Base-by-base conservation (phyloP, 2,797 vertebrate genomes). In the Lepus oiostolus region DNA sequence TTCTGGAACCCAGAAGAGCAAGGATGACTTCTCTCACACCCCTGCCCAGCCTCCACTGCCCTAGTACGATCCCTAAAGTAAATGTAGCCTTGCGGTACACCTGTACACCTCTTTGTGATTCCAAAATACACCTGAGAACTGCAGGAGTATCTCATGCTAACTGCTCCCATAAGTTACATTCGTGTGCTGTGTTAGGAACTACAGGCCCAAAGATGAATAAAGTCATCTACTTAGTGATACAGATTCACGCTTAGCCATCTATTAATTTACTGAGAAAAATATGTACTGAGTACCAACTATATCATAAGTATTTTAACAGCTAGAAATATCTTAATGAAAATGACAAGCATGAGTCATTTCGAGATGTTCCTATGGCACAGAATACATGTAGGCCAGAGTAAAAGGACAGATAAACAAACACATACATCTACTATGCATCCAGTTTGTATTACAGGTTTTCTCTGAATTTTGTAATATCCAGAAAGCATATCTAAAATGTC, bases 241-340 rank as follows among this genome's bases (percentile, higher is more conserved):
- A 72, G 17, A 80, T 47, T 90, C 77, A 81, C 47, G 60, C 6
- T 52, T 50, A 26, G 2, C 8, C 81, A 35, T 26, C 54, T 58
- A 70, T 38, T 90, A 32, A 58, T 71, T 86, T 80, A 52, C 79
- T 74, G 10, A 79, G 54, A 74, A 35, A 93, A 93, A 52, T 88
- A 58, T 70, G 86, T 75, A 30, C 38, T 70, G 70, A 70, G 24
- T 62, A 76, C 10, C 50, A 85, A 82, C 21, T 26, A 65, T 26
- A 63, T 16, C 7, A 58, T 13, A 81, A 12, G 17, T 62, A 2
- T 71, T 94, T 88, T 67, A 91, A 26, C 60, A 94, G 4, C 6
- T 83, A 22, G 67, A 62, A 71, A 86, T 68, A 47, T 10, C 80
- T 28, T 71, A 68, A 90, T 67, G 67, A 79, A 96, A 85, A 71